These are phyloP conservation scores for Pheosia tremula DNA, from an alignment of 2,888 invertebrate species.

Conservation along the genomic window DNA sequence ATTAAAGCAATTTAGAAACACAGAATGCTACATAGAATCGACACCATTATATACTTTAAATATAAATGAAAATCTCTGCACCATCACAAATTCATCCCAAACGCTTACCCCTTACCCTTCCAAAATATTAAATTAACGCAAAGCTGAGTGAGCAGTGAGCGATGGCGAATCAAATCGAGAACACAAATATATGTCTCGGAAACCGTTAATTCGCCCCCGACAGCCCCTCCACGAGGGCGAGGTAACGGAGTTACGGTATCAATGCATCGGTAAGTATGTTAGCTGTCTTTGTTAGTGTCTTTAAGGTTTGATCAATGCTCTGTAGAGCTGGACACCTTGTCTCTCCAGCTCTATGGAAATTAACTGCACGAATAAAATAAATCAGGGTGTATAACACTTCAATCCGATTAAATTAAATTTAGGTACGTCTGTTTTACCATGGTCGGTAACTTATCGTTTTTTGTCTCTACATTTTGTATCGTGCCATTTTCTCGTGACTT, in stretches of 20 bases:
- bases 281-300: slow-evolving; percentile 46
- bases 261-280: slow-evolving; percentile 65
- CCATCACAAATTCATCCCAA: slow-evolving; percentile 22
- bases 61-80: background rate
- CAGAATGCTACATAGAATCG: too few relatives aligned
- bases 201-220: slow-evolving; percentile 70
- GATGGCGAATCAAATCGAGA: slow-evolving; percentile 72
- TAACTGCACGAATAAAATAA: too few relatives aligned
- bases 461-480: too few relatives aligned
- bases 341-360: background rate
- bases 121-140: slow-evolving; percentile 78
- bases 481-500: too few relatives aligned
- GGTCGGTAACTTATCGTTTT: too few relatives aligned
- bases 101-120: slow-evolving; percentile 44
- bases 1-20: too few relatives aligned
- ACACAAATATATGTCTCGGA: slow-evolving; percentile 73
- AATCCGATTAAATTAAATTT: too few relatives aligned
- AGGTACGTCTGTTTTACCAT: too few relatives aligned
- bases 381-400: too few relatives aligned
- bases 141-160: slow-evolving; percentile 59
- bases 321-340: background rate
- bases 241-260: slow-evolving; percentile 53
- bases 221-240: slow-evolving; percentile 36
- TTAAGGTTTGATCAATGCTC: background rate
- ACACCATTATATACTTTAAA: background rate